Conservation (phyloP, 2,113 vertebrate species). For the Rhadina sibilatrix region DNA sequence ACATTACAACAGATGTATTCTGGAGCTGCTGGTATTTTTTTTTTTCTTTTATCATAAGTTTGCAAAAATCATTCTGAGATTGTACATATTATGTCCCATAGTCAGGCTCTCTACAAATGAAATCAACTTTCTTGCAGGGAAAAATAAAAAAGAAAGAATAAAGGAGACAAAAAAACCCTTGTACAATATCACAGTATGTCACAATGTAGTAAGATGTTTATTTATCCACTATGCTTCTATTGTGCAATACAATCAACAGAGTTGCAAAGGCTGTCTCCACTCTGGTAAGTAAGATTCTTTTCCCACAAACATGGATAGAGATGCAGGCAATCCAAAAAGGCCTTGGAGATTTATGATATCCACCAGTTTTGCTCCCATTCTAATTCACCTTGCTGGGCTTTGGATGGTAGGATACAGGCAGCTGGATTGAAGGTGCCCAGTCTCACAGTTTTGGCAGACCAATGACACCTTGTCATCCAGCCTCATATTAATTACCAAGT, state of each 20-base stretch:
- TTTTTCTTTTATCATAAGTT: background rate
- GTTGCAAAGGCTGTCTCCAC: background rate
- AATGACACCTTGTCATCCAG: background rate
- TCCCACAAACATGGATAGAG: background rate
- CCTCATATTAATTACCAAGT: background rate
- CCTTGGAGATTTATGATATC: background rate
- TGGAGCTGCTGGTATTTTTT: background rate
- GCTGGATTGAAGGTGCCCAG: background rate
- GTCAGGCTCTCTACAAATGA: background rate
- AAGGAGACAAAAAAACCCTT: background rate
- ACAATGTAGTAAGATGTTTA: background rate
- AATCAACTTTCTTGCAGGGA: accelerated
- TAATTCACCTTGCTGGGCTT: background rate
- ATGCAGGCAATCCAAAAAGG: background rate
- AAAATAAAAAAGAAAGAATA: background rate
- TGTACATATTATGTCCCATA: background rate
- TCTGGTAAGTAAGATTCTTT: background rate
- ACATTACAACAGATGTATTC: background rate
- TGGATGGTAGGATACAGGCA: background rate
- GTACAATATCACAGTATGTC: background rate
- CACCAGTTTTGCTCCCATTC: background rate
- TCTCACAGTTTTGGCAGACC: background rate
- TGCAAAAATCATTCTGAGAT: background rate
- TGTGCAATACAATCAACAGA: background rate
- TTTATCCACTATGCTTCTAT: background rate